phyloP scores from a whole-genome alignment of 2,888 invertebrate genomes.

The Himalopsyche anomala region DNA sequence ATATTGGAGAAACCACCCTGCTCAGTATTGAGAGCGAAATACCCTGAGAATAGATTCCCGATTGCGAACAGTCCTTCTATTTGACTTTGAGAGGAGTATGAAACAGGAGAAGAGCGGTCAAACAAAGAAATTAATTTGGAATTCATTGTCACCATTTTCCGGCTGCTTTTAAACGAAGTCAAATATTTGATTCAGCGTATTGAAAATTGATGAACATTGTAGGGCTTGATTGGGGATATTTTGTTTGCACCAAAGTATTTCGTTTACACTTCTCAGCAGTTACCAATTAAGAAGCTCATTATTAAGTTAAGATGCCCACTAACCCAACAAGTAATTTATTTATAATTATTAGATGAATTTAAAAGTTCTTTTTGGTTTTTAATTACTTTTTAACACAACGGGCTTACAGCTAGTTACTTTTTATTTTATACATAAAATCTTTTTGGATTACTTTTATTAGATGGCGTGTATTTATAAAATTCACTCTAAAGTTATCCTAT shows the following conservation, averaged over 20 bases:
- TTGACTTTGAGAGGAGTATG: conserved; percentile 46
- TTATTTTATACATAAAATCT: too few species aligned
- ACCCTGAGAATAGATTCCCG: conserved; percentile 17
- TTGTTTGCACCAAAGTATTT: background rate
- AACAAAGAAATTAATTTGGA: conserved; percentile 61
- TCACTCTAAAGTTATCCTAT: too few species aligned
- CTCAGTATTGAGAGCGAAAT: background rate
- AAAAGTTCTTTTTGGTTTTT: too few species aligned
- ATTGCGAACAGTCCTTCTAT: conserved; percentile 46
- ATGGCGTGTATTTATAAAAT: too few species aligned
- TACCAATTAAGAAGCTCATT: too few species aligned
- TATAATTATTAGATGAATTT: too few species aligned
- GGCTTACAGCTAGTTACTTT: too few species aligned
- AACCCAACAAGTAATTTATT: too few species aligned
- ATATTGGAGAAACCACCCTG: background rate
- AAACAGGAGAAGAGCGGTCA: conserved; percentile 45
- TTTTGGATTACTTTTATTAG: too few species aligned
- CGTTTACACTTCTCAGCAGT: too few species aligned
- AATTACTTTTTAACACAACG: too few species aligned
- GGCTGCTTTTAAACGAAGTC: conserved; percentile 33
- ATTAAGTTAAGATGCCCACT: too few species aligned
- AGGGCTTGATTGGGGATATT: background rate
- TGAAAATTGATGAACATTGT: background rate
- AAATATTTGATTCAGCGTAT: conserved; percentile 51
- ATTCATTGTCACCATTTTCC: conserved; percentile 55